Evolutionary conservation across 2,888 invertebrate species (phyloP), one percentile per base, ranked within the genome.

Genomic region (Apamea anceps): DNA sequence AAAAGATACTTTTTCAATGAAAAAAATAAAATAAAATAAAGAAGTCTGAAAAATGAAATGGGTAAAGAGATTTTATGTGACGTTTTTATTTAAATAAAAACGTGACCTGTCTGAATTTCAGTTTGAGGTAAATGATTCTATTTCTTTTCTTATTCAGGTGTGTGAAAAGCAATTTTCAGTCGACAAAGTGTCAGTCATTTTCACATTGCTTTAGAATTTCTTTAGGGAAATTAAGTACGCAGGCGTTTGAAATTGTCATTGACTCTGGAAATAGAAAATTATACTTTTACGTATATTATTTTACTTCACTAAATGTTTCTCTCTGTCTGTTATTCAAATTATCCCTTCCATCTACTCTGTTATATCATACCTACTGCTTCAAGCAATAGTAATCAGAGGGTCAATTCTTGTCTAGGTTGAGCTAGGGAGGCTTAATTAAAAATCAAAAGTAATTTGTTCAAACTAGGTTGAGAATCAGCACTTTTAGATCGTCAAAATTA

Each of bases 191-290:
- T 80, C n/a, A 80, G 72, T 65, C 57, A 85, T 70, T 84, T 81
- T 60, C 80, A 65, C 48, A 32, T 65, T 18, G 51, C 51, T 42
- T 48, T 63, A 57, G 67, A 80, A 85, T 85, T 81, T 82, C 81
- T 82, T 82, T 51, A 80, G 85, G 82, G 85, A 82, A 82, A 85
- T 82, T 70, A 82, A 25, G 37, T 70, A 82, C 32, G 45, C 28
- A 72, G 48, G 28, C 28, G 72, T 68, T 57, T 57, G 8, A 84
- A 62, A 81, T 70, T 72, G 42, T 80, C 67, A 63, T 70, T 68
- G 72, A 85, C 48, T 60, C 60, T 57, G 8, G 42, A 80, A 45
- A 68, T 72, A 37, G 67, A 18, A 68, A 15, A 78, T 84, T 80
- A 63, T 48, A 48, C 45, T 8, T 77, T 77, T 68, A 84, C 42